Evolutionary conservation across 2,113 vertebrate species (phyloP).

Genomic region (Mandrillus leucophaeus): DNA sequence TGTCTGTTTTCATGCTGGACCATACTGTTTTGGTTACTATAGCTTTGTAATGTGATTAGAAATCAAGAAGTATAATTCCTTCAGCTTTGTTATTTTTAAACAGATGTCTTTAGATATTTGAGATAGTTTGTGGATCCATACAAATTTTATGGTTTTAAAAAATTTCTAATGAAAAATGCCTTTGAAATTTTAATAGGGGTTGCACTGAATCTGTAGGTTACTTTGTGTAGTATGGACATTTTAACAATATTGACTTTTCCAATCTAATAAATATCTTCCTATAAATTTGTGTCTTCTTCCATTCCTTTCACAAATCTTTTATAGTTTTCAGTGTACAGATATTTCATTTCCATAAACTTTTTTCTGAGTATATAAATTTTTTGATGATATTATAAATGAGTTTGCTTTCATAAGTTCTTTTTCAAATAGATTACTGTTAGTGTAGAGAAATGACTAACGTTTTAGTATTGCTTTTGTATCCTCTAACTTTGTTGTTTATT

Average conservation of each 20-base stretch:
- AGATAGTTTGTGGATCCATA: not conserved
- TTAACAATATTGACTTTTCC: not conserved
- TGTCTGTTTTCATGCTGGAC: not conserved
- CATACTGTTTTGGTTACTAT: not conserved
- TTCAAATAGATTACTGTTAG: not conserved
- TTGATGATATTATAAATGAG: not conserved
- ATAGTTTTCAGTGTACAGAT: not conserved
- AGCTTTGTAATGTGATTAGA: not conserved
- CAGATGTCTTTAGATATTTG: not conserved
- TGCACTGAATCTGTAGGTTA: too few species aligned
- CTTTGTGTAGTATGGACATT: not conserved
- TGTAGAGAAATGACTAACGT: not conserved
- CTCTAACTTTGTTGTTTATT: not conserved
- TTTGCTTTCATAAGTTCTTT: not conserved
- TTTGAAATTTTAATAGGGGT: too few species aligned
- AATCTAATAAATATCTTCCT: not conserved
- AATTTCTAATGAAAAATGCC: too few species aligned
- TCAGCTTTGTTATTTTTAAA: not conserved
- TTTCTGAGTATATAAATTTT: not conserved
- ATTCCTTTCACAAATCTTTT: not conserved
- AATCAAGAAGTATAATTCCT: not conserved
- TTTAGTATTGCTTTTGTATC: not conserved
- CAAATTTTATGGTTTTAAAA: not conserved
- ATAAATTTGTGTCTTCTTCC: not conserved
- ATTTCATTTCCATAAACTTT: not conserved